Conservation (phyloP, 1,140 invertebrate genomes). For the Drosophila burlai region DNA sequence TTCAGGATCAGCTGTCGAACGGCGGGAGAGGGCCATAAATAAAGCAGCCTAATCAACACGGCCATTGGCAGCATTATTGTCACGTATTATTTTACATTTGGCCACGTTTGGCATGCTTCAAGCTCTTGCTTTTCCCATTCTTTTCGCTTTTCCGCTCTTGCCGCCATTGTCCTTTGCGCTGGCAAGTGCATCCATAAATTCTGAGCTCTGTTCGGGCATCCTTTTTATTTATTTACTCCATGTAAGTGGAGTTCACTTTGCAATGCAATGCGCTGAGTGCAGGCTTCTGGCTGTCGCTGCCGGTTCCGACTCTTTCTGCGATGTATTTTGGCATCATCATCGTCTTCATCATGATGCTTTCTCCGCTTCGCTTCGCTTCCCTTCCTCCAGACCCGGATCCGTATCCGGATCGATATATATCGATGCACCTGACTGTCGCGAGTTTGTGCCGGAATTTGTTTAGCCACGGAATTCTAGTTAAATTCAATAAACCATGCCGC, state of each 20-base stretch:
- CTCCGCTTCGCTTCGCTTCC: neutral
- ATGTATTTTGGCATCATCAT: slow-evolving; percentile 31
- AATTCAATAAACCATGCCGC: slow-evolving; percentile 6
- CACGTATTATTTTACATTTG: slow-evolving; percentile 79
- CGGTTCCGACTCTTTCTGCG: slow-evolving; percentile 16
- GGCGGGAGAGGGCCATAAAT: slow-evolving; percentile 51
- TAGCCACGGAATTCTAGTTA: neutral
- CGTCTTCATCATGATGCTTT: slow-evolving; percentile 15
- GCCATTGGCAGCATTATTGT: slow-evolving; percentile 74
- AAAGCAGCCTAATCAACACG: slow-evolving; percentile 74
- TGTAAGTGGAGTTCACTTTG: slow-evolving; percentile 71
- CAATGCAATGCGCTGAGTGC: slow-evolving; percentile 63
- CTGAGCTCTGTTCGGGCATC: slow-evolving; percentile 34
- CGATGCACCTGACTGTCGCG: slow-evolving; percentile 21
- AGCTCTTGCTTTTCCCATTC: slow-evolving; percentile 1
- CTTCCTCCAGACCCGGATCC: neutral
- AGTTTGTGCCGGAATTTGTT: slow-evolving; percentile 12
- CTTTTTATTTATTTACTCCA: slow-evolving; percentile 72
- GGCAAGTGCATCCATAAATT: slow-evolving; percentile 62
- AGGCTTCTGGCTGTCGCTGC: slow-evolving; percentile 55
- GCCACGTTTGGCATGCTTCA: slow-evolving; percentile 55
- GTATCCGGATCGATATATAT: slow-evolving; percentile 15
- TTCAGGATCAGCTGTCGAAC: slow-evolving; percentile 6
- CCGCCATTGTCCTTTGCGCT: slow-evolving; percentile 37
- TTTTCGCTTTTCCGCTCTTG: slow-evolving; percentile 12